Evolutionary conservation across 2,797 vertebrate genomes (phyloP).

Genomic region (Phaenicophaeus curvirostris): DNA sequence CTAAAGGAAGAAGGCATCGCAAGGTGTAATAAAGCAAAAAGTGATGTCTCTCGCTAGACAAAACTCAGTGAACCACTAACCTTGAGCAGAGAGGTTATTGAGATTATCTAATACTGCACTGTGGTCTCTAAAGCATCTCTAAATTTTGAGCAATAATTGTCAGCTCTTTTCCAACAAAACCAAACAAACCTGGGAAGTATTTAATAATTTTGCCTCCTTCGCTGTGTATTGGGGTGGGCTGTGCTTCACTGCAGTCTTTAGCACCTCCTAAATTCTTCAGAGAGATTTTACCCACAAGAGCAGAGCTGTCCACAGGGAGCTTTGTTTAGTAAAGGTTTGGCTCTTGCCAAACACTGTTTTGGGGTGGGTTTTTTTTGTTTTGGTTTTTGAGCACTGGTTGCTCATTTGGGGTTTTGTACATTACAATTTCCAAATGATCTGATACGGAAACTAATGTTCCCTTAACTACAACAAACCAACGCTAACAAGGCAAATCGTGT

Average conservation of each 20-base stretch:
- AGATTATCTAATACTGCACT: conserved; percentile 24
- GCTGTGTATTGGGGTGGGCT: background rate
- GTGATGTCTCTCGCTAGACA: background rate
- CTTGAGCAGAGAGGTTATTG: conserved; percentile 11
- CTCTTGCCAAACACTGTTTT: background rate
- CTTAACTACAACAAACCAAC: background rate
- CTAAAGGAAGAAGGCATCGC: conserved; percentile 8
- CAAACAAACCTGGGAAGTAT: background rate
- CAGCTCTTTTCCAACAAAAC: background rate
- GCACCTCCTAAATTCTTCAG: background rate
- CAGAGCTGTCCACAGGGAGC: background rate
- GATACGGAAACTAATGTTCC: background rate
- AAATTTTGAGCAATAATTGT: conserved; percentile 10
- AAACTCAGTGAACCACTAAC: conserved; percentile 42
- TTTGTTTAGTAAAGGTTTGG: background rate
- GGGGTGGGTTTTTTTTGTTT: rapidly evolving
- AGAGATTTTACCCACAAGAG: background rate
- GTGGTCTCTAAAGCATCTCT: conserved; percentile 17
- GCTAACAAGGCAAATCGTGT: background rate
- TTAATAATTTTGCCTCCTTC: background rate
- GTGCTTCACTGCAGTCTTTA: background rate
- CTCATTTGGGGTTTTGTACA: background rate
- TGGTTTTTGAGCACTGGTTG: background rate
- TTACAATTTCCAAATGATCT: background rate
- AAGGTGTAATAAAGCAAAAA: conserved; percentile 51